Percentiles rank a stretch among this genome's conserved stretches.
These are phyloP conservation scores for Pheosia gnoma DNA, from an alignment of 2,888 invertebrate species.

Conservation along the genomic window DNA sequence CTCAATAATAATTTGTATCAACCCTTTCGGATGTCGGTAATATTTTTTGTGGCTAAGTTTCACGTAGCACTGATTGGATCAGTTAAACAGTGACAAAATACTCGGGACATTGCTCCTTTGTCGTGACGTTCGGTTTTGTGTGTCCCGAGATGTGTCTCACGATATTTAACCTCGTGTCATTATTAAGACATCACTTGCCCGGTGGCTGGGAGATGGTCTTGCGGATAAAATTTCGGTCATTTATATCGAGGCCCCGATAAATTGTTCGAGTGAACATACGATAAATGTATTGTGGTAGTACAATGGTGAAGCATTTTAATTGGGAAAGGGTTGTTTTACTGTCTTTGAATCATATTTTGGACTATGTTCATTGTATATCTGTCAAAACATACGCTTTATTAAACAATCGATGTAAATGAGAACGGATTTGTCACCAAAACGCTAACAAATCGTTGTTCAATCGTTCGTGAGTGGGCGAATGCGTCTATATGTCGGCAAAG, in stretches of 20 bases:
- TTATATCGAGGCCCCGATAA: conserved; percentile 62
- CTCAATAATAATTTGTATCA: conserved; percentile 70
- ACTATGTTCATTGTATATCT: neutral
- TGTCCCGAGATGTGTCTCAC: conserved; percentile 71
- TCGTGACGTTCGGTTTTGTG: conserved; percentile 67
- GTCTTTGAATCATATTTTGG: neutral
- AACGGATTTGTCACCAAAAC: conserved; percentile 42
- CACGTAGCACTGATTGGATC: conserved; percentile 74
- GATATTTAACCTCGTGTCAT: conserved; percentile 79
- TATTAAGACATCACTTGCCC: conserved; percentile 83
- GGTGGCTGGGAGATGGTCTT: conserved; percentile 74
- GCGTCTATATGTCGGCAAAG: conserved; percentile 44
- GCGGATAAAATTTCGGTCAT: conserved; percentile 72
- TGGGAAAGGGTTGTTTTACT: conserved; percentile 16
- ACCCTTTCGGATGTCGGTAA: conserved; percentile 62
- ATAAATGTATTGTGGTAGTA: conserved; percentile 38
- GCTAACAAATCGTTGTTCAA: conserved; percentile 55
- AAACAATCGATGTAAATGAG: conserved; percentile 18
- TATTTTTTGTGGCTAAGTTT: conserved; percentile 63
- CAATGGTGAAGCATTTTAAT: conserved; percentile 43
- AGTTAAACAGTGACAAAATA: conserved; percentile 82
- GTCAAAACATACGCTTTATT: conserved; percentile 16
- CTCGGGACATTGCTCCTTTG: conserved; percentile 73
- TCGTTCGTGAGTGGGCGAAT: conserved; percentile 50
- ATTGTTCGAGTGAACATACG: conserved; percentile 50